Base-by-base conservation (phyloP, 2,797 vertebrate species). In the Silurus aristotelis region DNA sequence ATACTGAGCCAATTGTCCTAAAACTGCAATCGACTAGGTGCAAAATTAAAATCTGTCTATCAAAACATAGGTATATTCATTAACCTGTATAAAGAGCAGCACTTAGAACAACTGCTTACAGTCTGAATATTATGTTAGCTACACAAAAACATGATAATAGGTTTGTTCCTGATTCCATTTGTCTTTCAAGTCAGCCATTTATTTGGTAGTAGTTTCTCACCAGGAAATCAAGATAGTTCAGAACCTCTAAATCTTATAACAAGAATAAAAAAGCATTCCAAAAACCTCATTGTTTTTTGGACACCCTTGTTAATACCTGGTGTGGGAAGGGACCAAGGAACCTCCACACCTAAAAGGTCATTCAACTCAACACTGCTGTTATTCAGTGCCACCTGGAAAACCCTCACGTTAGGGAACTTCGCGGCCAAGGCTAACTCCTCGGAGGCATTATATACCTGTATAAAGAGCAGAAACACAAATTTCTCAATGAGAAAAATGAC, bases 321-420 rank as follows among this genome's bases (percentile, higher is more conserved):
- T 0, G 94, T 93, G 0, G 97, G 96, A 70, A 95, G 80, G 4
- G 97, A 95, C 97, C 97, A 98, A 0, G 91, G 92, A 89, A 97
- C 82, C 2, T 92, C 87, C 2, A 97, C 89, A 1, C 0, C 5
- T 17, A 88, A 80, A 20, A 99, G 93, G 80, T 99, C 97, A 25
- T 66, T 87, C 66, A 96, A 91, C 91, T 97, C 96, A 0, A 77
- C 22, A 0, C 84, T 0, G 0, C 95, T 95, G n/a, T n/a, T 12
- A 0, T 79, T 75, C 0, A 94, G 92, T 0, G 95, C 91, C 0
- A 87, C 95, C 1, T 95, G 93, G 12, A 99, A 95, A 58, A 96
- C 3, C 6, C 96, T 96, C 20, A 99, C 89, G 0, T 96, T 68
- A 48, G 96, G 94, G 86, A 95, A 99, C 12, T 88, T 92, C 1